phyloP scores from a whole-genome alignment of 2,797 vertebrate species.

The Sternarchorhynchus goeldii region DNA sequence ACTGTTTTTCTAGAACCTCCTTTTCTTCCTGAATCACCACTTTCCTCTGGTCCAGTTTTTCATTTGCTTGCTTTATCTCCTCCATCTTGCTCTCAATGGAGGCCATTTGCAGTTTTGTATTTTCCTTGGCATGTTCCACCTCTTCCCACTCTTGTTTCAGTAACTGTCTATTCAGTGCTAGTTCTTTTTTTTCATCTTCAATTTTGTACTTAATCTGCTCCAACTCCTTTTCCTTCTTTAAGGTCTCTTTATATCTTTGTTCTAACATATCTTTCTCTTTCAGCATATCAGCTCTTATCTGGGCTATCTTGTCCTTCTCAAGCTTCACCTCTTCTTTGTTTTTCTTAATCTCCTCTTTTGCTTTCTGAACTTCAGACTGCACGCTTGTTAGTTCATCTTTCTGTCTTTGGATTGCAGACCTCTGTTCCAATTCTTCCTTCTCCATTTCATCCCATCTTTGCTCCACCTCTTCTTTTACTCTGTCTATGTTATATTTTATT shows the following conservation, averaged over 20 bases:
- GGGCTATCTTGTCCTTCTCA: slow-evolving; percentile 46
- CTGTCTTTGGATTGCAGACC: slow-evolving; percentile 36
- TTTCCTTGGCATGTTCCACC: slow-evolving; percentile 33
- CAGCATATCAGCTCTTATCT: slow-evolving; percentile 48
- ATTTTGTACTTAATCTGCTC: slow-evolving; percentile 47
- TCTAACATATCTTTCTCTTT: slow-evolving; percentile 50
- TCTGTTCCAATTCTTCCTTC: slow-evolving; percentile 44
- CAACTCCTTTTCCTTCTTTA: slow-evolving; percentile 45
- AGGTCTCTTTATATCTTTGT: slow-evolving; percentile 44
- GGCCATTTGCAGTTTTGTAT: slow-evolving; percentile 31
- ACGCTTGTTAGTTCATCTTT: slow-evolving; percentile 46
- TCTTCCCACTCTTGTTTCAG: slow-evolving; percentile 49
- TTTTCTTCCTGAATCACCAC: slow-evolving; percentile 43
- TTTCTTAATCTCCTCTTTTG: slow-evolving; percentile 42
- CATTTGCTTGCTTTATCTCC: slow-evolving; percentile 40
- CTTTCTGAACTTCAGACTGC: slow-evolving; percentile 45
- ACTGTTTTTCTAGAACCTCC: slow-evolving; percentile 31
- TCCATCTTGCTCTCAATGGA: slow-evolving; percentile 37
- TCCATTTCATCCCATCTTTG: slow-evolving; percentile 44
- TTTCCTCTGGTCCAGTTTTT: slow-evolving; percentile 39
- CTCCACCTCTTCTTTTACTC: slow-evolving; percentile 55
- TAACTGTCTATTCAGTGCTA: slow-evolving; percentile 39
- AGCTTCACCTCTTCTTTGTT: slow-evolving; percentile 43
- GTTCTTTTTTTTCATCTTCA: slow-evolving; percentile 37
- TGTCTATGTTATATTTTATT: slow-evolving; percentile 54